These are phyloP conservation scores for Pteria penguin DNA, from an alignment of 2,888 invertebrate species.

Conservation along the genomic window DNA sequence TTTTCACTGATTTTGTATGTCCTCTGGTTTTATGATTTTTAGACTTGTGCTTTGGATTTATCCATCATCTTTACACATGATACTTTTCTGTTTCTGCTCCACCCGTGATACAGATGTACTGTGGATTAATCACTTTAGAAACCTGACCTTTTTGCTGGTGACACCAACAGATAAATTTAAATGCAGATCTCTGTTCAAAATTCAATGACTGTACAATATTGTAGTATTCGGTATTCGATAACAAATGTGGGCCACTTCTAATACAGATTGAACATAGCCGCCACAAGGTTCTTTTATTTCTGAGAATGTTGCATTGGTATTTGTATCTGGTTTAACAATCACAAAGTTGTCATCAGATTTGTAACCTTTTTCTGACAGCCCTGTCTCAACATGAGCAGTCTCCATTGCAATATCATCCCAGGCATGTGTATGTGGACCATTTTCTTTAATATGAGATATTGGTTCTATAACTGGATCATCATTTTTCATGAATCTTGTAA, in stretches of 20 bases:
- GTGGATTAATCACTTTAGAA: constrained; percentile 7
- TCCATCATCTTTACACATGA: too few species aligned
- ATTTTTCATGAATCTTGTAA: constrained; percentile 21
- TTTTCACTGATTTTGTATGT: too few species aligned
- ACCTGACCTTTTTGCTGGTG: background rate
- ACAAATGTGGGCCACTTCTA: constrained; percentile 22
- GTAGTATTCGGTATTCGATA: constrained; percentile 21
- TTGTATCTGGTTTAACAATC: constrained; percentile 22
- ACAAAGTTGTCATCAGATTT: constrained; percentile 28
- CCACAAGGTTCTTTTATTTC: background rate
- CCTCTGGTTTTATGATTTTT: too few species aligned
- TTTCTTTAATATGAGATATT: constrained; percentile 23
- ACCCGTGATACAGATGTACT: constrained; percentile 1
- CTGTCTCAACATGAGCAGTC: constrained; percentile 25
- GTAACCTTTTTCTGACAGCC: constrained; percentile 33
- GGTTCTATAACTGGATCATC: constrained; percentile 33
- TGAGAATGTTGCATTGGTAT: constrained; percentile 22
- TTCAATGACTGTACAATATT: constrained; percentile 15
- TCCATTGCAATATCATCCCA: constrained; percentile 42
- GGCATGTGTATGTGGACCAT: constrained; percentile 36
- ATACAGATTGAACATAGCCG: background rate
- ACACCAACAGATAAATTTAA: constrained; percentile 4
- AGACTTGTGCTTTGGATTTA: too few species aligned
- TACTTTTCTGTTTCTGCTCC: constrained; percentile 10
- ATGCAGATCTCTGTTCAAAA: constrained; percentile 1